Evolutionary conservation across 2,888 invertebrate species (phyloP), one percentile per base, ranked within the genome.

Genomic region (Cataglyphis albicans): DNA sequence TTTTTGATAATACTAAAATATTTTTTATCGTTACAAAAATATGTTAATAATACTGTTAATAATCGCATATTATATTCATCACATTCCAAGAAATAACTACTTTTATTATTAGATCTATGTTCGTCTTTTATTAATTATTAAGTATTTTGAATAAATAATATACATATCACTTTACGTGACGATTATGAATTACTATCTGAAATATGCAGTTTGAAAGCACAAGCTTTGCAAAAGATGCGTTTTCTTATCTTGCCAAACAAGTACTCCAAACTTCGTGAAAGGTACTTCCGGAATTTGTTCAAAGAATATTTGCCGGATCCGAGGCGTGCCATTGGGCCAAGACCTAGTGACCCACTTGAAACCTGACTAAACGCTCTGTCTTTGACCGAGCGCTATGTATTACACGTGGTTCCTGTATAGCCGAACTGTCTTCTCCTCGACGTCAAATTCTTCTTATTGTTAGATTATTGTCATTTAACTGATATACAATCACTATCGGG

Each of bases 261-360:
- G 55, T 67, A 81, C 82, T 67, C 70, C 29, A 84, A 90, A 86
- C 82, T 85, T 85, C 80, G 80, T 87, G 70, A 83, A 84, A 68
- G 82, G 83, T 78, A 83, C 61, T 82, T 84, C 80, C 75, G 86
- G 87, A 85, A 86, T 86, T 86, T 65, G 41, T 84, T 72, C 65
- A 70, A 72, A 78, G 67, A 82, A 88, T 63, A 88, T 88, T 84
- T 83, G 86, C 86, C 82, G 83, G 90, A 88, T 88, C 81, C 76
- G 78, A 89, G 90, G 90, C 87, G 85, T 89, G 88, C 87, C 90
- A 88, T 88, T 74, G 92, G 91, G 90, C 89, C 91, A 88, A 84
- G 93, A 88, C 93, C 93, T 91, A 93, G 92, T 93, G 91, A 92
- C 93, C 91, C 83, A 91, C 91, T 91, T 91, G 72, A 80, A 86